These are phyloP conservation scores for Hydraecia micacea DNA, from an alignment of 2,888 invertebrate genomes.

Conservation along the genomic window DNA sequence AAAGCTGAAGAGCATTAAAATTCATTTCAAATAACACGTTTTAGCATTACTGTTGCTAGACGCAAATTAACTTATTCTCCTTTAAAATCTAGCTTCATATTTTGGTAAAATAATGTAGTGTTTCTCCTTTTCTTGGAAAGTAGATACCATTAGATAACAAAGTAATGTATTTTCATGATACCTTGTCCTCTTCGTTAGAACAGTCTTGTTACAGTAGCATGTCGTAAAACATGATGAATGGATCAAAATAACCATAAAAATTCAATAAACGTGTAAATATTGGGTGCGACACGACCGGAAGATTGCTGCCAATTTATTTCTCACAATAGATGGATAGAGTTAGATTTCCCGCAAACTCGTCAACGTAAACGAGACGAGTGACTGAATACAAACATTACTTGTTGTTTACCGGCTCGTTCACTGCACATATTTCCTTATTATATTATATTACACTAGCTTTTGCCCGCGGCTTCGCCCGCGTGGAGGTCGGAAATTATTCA, in stretches of 20 bases:
- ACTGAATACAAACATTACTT: conserved; percentile 55
- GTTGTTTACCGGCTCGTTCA: conserved; percentile 44
- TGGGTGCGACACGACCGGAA: conserved; percentile 68
- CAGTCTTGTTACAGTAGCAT: conserved; percentile 70
- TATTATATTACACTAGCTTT: neutral
- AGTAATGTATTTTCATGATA: conserved; percentile 46
- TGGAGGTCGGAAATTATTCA: too few species aligned
- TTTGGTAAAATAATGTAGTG: conserved; percentile 2
- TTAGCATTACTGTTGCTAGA: conserved; percentile 15
- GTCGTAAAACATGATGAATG: conserved; percentile 79
- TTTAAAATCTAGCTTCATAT: conserved; percentile 5
- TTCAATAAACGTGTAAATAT: conserved; percentile 77
- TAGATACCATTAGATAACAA: conserved; percentile 15
- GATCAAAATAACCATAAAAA: conserved; percentile 79
- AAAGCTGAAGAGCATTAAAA: conserved; percentile 10
- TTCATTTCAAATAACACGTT: conserved; percentile 31
- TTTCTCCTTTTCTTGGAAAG: conserved; percentile 15
- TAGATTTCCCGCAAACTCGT: conserved; percentile 56
- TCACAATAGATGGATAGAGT: conserved; percentile 58
- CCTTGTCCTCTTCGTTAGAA: conserved; percentile 57
- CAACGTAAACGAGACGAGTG: conserved; percentile 55
- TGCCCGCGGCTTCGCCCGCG: too few species aligned
- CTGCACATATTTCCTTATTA: conserved; percentile 23
- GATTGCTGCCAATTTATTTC: conserved; percentile 73
- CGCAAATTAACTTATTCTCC: conserved; percentile 18